Conservation (phyloP, 1,140 invertebrate genomes). For the Diachasma alloeum region DNA sequence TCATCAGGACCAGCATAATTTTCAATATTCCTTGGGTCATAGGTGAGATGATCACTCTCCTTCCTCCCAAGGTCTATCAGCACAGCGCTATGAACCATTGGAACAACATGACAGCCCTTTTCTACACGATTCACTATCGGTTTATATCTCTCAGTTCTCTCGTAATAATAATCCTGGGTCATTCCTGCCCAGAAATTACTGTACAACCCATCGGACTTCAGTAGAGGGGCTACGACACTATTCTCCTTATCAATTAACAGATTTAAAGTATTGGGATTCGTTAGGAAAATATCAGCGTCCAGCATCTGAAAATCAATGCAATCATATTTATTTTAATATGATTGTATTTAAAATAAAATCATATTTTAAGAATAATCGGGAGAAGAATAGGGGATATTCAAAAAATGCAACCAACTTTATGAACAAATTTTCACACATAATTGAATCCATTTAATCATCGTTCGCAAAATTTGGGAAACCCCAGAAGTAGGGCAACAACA, state of each 20-base stretch:
- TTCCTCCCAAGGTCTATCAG: slow-evolving; percentile 78
- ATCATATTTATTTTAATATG: slow-evolving; percentile 18
- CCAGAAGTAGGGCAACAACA: too few species aligned
- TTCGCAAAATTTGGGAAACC: too few species aligned
- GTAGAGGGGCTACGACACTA: slow-evolving; percentile 81
- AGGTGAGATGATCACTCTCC: slow-evolving; percentile 77
- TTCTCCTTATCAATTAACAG: slow-evolving; percentile 74
- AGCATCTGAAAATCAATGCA: slow-evolving; percentile 75
- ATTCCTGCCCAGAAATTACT: slow-evolving; percentile 98
- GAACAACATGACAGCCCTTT: slow-evolving; percentile 82
- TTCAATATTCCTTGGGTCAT: slow-evolving; percentile 71
- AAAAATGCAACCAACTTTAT: too few species aligned
- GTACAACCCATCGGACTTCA: slow-evolving; percentile 86
- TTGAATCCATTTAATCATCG: too few species aligned
- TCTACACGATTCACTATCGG: slow-evolving; percentile 79
- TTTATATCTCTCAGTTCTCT: slow-evolving; percentile 86
- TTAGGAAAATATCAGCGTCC: slow-evolving; percentile 89
- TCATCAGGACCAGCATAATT: slow-evolving; percentile 82
- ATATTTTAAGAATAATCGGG: too few species aligned
- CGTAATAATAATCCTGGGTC: slow-evolving; percentile 88
- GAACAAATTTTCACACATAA: too few species aligned
- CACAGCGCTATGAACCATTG: slow-evolving; percentile 92
- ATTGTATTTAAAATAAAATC: too few species aligned
- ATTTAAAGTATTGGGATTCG: slow-evolving; percentile 75
- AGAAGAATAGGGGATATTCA: too few species aligned